phyloP scores from a whole-genome alignment of 1,140 invertebrate genomes.

The Trichomalopsis sarcophagae region DNA sequence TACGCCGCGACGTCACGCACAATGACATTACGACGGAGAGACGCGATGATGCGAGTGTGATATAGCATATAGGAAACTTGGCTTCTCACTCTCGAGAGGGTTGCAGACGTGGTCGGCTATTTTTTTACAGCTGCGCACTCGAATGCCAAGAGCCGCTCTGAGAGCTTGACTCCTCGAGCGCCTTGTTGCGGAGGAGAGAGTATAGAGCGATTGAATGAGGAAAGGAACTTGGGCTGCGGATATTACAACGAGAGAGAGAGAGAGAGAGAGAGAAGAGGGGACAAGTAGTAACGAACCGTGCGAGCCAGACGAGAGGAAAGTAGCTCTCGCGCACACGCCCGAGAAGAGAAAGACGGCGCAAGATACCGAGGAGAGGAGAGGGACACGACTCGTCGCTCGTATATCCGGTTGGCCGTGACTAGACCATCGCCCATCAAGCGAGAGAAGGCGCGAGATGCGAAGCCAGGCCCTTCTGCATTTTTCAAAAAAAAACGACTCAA shows the following conservation, averaged over 20 bases:
- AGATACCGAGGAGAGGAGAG: not conserved
- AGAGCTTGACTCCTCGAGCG: not conserved
- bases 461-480: not conserved
- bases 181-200: not conserved
- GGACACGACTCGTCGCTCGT: constrained; percentile 12
- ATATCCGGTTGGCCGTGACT: constrained; percentile 61
- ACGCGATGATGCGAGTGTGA: not conserved
- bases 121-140: not conserved
- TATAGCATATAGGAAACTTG: not conserved
- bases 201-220: no score
- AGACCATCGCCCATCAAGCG: constrained; percentile 22
- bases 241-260: no score
- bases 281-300: constrained; percentile 14
- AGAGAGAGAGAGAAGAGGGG: no score
- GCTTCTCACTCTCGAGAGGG: not conserved
- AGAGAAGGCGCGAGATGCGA: constrained; percentile 47
- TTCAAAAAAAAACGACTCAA: not conserved
- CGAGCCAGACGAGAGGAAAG: constrained; percentile 1
- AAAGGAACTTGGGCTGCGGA: no score
- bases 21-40: not conserved
- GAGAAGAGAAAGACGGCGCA: not conserved
- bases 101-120: not conserved
- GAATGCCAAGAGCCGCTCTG: not conserved
- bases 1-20: not conserved
- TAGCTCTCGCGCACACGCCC: not conserved